Conservation (phyloP, 2,888 invertebrate species). For the Diaprepes abbreviatus region DNA sequence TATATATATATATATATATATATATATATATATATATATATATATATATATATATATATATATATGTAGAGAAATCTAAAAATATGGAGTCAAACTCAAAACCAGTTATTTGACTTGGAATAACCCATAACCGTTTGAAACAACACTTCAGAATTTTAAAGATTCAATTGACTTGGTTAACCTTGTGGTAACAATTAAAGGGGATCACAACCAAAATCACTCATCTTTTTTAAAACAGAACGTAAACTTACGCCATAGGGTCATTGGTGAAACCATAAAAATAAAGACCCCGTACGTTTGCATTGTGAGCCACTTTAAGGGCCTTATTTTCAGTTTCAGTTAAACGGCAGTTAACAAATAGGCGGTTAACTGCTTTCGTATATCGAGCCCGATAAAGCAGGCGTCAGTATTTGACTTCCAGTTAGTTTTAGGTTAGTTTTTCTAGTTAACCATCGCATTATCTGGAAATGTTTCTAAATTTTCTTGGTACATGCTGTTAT, state of each 20-base stretch:
- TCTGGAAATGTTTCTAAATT: constrained; percentile 68
- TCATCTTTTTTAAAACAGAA: background rate
- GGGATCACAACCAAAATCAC: constrained; percentile 19
- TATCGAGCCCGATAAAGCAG: constrained; percentile 3
- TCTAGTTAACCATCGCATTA: constrained; percentile 59
- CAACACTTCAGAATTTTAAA: constrained; percentile 5
- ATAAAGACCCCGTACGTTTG: background rate
- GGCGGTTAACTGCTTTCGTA: background rate
- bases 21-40: too few species aligned
- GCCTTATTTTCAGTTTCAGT: background rate
- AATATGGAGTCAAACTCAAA: too few species aligned
- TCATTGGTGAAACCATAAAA: background rate
- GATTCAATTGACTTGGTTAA: constrained; percentile 23
- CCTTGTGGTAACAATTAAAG: constrained; percentile 4
- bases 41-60: too few species aligned
- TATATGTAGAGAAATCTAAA: too few species aligned
- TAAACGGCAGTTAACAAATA: background rate
- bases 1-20: too few species aligned
- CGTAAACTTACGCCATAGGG: background rate
- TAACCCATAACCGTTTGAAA: background rate
- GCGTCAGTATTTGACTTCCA: constrained; percentile 4
- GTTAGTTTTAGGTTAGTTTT: background rate
- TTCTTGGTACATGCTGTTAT: constrained; percentile 71
- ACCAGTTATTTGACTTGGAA: constrained; percentile 14
- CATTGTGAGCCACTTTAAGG: constrained; percentile 11